Conservation (phyloP, 2,797 vertebrate species). For the Bufotes viridis region DNA sequence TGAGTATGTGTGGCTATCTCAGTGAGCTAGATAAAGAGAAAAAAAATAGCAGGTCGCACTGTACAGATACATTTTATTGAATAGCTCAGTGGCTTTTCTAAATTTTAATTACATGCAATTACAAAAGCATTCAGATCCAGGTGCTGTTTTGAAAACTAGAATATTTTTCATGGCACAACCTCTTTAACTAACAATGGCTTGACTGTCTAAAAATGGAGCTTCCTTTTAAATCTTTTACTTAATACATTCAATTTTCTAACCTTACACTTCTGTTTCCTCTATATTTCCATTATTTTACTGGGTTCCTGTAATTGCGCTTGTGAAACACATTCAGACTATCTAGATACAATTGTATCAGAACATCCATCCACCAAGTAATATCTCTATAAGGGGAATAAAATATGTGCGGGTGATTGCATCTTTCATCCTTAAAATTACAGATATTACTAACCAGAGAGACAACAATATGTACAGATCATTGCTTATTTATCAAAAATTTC, state of each 20-base stretch:
- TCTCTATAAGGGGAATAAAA: neutral
- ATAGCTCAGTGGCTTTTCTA: too few relatives aligned
- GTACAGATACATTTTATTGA: too few relatives aligned
- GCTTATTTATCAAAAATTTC: neutral
- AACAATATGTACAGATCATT: neutral
- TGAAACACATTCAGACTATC: neutral
- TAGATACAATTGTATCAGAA: neutral
- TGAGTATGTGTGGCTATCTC: too few relatives aligned
- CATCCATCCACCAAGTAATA: neutral
- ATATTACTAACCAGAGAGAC: neutral
- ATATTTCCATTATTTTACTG: neutral
- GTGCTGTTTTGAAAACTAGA: too few relatives aligned
- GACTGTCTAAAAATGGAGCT: neutral
- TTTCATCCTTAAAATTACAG: conserved; percentile 2
- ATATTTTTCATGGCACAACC: too few relatives aligned
- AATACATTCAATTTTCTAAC: neutral
- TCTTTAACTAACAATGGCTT: neutral
- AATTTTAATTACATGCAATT: too few relatives aligned
- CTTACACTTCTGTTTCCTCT: neutral
- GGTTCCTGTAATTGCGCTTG: neutral
- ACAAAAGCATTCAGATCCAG: too few relatives aligned
- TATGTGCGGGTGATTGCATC: neutral
- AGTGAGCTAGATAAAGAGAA: too few relatives aligned
- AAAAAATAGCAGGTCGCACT: too few relatives aligned
- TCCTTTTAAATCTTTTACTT: neutral